Base-by-base conservation (phyloP, 2,888 invertebrate species). In the Drosophila mercatorum region DNA sequence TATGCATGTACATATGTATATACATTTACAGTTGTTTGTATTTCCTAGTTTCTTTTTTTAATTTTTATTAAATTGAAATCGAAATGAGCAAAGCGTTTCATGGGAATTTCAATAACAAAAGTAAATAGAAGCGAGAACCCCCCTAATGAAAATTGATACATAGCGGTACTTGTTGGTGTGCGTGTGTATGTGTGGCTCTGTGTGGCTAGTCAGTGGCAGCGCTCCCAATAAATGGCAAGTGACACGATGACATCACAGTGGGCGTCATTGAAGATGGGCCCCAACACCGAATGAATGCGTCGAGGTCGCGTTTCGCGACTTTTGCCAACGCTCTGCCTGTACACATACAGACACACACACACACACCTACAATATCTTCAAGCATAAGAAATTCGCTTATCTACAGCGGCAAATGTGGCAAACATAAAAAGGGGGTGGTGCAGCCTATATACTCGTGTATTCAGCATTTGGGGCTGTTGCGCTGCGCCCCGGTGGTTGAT, bases 111-210 rank as follows among this genome's bases (percentile, higher is more conserved):
- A 75, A 75, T 71, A 78, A 63, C 62, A 78, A 72, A 74, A 75
- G 83, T 80, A 86, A 79, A 75, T 75, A 70, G 47, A 65, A 46
- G 36, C 52, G 44, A 66, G 75, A 22, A 22, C 22, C 55, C 64
- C 47, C 12, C 66, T 64, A 80, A 65, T 47, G 75, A 78, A 86
- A 83, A 81, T 72, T 83, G 66, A 82, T 83, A 83, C 68, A 80
- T 59, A 38, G 17, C 28, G 46, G 57, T 62, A 10, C 7, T 31
- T 61, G 41, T 59, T 40, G 41, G 40, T n/a, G 10, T 58, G 36
- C 31, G 22, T 40, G 43, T 36, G 28, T 12, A 14, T 40, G 5
- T 17, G 0, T 17, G 17, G 17, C 17, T 47, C n/a, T 31, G 56
- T 40, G 8, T 31, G 41, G 31, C 34, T 55, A 51, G 40, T 36